Evolutionary conservation across 2,888 invertebrate species (phyloP), one percentile per base, ranked within the genome.

Genomic region (Galerucella pusilla): DNA sequence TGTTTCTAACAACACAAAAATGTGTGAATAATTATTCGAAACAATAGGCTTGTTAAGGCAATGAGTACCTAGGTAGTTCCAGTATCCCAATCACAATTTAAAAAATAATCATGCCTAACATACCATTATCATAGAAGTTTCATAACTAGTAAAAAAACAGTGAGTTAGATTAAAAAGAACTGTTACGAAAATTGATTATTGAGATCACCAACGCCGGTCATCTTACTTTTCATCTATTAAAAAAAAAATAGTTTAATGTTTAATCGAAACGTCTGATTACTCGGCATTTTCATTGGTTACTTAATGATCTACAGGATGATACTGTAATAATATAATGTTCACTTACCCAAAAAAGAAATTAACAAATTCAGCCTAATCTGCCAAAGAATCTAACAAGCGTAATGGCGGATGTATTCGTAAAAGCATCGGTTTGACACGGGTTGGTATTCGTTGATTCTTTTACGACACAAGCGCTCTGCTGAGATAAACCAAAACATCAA

Each of bases 351-450:
- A 4, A 12, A 42, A 63, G 20, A n/a, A 20, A 2, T 42, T 42
- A n/a, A 25, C 12, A 60, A 42, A 63, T 35, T 42, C 42, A 63
- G 20, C 9, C 16, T n/a, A 35, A 63, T 20, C 42, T 42, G 63
- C n/a, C 35, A 42, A 61, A 61, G 42, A 35, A 63, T 42, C n/a
- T 63, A 42, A 63, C 63, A 63, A 63, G 63, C 63, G n/a, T 63
- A 63, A 63, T 63, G 63, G 63, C 63, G 42, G 42, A 63, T 11
- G 16, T 35, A 11, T 20, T 57, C 20, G 20, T 57, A 57, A 16
- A 54, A 57, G 7, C 20, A 20, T 57, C 57, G 57, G 16, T 57
- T 57, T 57, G 57, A 57, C 57, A 57, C 57, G 57, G 2, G 2
- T n/a, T 57, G 16, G n/a, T 16, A 57, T 16, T 57, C 57, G 57